Conservation (phyloP, 2,113 vertebrate species). For the Alaudala cheleensis region DNA sequence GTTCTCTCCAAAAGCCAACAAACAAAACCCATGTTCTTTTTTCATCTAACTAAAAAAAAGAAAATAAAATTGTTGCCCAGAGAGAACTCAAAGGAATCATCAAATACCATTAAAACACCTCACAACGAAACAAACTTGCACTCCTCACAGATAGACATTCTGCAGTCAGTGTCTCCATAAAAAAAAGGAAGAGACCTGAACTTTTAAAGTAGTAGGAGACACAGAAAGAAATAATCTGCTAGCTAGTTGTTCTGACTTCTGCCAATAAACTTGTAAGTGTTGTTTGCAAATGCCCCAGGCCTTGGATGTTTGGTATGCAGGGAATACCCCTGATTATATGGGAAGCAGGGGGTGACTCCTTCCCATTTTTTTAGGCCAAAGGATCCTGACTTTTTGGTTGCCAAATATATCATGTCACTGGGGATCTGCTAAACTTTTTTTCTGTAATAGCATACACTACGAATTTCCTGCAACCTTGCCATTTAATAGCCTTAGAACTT, state of each 20-base stretch:
- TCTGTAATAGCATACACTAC: not conserved
- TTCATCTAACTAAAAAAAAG: not conserved
- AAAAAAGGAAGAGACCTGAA: not conserved
- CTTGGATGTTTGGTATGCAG: not conserved
- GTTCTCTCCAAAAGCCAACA: not conserved
- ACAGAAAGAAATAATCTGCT: not conserved
- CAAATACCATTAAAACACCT: not conserved
- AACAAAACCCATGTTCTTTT: not conserved
- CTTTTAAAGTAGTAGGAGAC: not conserved
- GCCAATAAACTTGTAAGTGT: not conserved
- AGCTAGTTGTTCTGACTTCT: not conserved
- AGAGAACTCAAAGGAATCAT: not conserved
- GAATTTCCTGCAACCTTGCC: not conserved
- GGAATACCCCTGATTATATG: not conserved
- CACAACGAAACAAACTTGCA: not conserved
- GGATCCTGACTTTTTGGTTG: not conserved
- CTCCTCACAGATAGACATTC: not conserved
- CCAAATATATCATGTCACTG: not conserved
- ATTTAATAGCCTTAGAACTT: not conserved
- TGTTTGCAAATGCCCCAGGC: not conserved
- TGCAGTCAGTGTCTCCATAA: not conserved
- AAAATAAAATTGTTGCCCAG: not conserved
- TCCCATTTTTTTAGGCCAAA: not conserved
- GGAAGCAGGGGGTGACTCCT: accelerated
- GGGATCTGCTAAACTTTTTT: not conserved